A percentile compares a stretch with the other conserved stretches of the same genome.
Conservation (phyloP, 2,113 vertebrate species). For the Furnarius figulus region DNA sequence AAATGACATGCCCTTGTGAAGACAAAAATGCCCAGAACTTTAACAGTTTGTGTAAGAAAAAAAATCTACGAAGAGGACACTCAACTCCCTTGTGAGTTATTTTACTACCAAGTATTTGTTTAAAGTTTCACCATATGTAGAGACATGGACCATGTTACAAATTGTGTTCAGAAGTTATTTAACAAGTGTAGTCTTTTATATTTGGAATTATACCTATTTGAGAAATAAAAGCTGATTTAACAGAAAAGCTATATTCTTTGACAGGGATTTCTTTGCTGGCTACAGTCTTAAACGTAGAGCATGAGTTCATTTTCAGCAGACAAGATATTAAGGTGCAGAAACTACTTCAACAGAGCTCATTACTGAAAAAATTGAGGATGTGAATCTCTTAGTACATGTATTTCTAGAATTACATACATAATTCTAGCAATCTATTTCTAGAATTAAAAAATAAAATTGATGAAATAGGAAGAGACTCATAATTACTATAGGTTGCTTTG, state of each 20-base stretch:
- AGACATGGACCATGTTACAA: conserved; percentile 9
- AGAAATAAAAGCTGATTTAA: not conserved
- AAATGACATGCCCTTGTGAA: conserved; percentile 51
- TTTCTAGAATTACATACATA: not conserved
- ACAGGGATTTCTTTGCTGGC: not conserved
- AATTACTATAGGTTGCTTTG: not conserved
- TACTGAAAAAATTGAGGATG: not conserved
- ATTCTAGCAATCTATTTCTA: not conserved
- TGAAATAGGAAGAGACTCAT: not conserved
- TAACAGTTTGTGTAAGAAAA: conserved; percentile 61
- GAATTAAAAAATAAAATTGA: not conserved
- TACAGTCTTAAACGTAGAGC: not conserved
- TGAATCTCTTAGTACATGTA: not conserved
- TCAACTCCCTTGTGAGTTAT: conserved; percentile 63
- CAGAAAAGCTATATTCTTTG: not conserved
- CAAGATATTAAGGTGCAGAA: not conserved
- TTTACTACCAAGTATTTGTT: conserved; percentile 60
- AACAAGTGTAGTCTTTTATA: conserved; percentile 27
- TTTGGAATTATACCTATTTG: conserved; percentile 23
- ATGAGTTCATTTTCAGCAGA: not conserved
- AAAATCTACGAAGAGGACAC: conserved; percentile 50
- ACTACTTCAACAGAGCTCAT: not conserved
- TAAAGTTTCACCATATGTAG: conserved; percentile 70
- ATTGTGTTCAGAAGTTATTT: conserved; percentile 69
- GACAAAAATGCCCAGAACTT: conserved; percentile 49